These are phyloP conservation scores for Eulemur macaco DNA, from an alignment of 2,113 vertebrate species.

Conservation along the genomic window DNA sequence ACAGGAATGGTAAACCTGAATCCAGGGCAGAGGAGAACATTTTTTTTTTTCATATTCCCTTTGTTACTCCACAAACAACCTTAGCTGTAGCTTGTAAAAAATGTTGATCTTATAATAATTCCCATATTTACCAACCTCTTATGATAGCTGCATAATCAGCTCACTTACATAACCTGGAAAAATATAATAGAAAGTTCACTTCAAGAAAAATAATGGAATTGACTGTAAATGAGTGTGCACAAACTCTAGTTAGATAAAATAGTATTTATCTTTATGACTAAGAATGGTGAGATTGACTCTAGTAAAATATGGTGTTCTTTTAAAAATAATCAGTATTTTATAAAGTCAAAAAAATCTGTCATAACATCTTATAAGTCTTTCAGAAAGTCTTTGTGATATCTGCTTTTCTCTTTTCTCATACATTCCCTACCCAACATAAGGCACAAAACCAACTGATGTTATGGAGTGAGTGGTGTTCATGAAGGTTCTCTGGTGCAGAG, in stretches of 20 bases:
- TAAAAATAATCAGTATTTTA: slow-evolving; percentile 10
- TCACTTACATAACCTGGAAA: slow-evolving; percentile 76
- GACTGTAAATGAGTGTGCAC: neutral
- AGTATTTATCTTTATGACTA: slow-evolving; percentile 11
- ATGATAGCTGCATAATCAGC: slow-evolving; percentile 69
- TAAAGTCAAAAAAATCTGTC: neutral
- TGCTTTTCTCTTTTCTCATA: neutral
- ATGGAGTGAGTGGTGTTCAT: neutral
- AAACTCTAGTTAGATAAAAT: neutral
- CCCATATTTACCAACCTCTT: slow-evolving; percentile 31
- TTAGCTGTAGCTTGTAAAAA: neutral
- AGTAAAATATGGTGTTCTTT: neutral
- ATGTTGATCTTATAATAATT: slow-evolving; percentile 56
- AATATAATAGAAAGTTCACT: slow-evolving; percentile 42
- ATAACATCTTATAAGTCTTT: neutral
- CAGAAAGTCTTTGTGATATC: neutral
- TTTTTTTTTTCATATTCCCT: neutral
- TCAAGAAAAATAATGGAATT: neutral
- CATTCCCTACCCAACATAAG: neutral
- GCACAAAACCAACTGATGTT: neutral
- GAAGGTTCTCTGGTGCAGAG: neutral
- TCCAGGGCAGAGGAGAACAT: neutral
- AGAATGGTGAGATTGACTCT: neutral
- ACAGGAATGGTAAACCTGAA: slow-evolving; percentile 33
- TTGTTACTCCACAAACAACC: slow-evolving; percentile 2